Percentiles rank a stretch among this genome's conserved stretches.
Conservation (phyloP, 2,888 invertebrate species). For the Ernsta delagoae region DNA sequence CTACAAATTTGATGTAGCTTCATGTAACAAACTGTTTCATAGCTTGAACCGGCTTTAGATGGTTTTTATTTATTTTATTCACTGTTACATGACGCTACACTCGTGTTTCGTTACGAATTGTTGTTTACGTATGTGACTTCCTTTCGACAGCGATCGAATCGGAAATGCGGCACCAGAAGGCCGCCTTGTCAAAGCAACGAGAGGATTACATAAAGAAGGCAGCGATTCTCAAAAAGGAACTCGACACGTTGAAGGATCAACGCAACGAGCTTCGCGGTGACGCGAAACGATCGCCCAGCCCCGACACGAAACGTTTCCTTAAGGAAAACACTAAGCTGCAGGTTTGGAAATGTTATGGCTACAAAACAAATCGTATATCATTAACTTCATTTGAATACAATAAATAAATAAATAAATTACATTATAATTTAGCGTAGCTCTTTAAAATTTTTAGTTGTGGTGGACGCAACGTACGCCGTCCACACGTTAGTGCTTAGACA, state of each 20-base stretch:
- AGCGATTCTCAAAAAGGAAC: slow-evolving; percentile 89
- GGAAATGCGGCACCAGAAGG: slow-evolving; percentile 93
- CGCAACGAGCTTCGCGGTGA: slow-evolving; percentile 90
- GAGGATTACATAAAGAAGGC: slow-evolving; percentile 93
- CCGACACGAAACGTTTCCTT: slow-evolving; percentile 91
- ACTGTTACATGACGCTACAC: slow-evolving; percentile 47
- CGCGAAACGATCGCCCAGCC: slow-evolving; percentile 88
- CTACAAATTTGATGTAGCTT: slow-evolving; percentile 28
- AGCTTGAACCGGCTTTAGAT: slow-evolving; percentile 9
- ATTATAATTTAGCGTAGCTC: slow-evolving; percentile 39
- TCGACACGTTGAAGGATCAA: slow-evolving; percentile 91
- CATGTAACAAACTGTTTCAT: slow-evolving; percentile 15
- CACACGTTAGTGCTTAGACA: slow-evolving; percentile 44
- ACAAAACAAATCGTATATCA: slow-evolving; percentile 37
- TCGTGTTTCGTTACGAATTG: slow-evolving; percentile 37
- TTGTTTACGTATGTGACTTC: slow-evolving; percentile 42
- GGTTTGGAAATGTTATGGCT: slow-evolving; percentile 80
- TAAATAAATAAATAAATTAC: slow-evolving; percentile 15
- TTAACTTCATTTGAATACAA: slow-evolving; percentile 1
- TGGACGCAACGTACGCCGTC: slow-evolving; percentile 41
- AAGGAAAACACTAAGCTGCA: slow-evolving; percentile 94
- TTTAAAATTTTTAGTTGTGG: slow-evolving; percentile 47
- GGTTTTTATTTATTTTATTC: background rate
- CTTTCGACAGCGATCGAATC: slow-evolving; percentile 88
- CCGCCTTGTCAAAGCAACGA: slow-evolving; percentile 91